Conservation (phyloP, 2,888 invertebrate species). For the Drosophila sordidula region DNA sequence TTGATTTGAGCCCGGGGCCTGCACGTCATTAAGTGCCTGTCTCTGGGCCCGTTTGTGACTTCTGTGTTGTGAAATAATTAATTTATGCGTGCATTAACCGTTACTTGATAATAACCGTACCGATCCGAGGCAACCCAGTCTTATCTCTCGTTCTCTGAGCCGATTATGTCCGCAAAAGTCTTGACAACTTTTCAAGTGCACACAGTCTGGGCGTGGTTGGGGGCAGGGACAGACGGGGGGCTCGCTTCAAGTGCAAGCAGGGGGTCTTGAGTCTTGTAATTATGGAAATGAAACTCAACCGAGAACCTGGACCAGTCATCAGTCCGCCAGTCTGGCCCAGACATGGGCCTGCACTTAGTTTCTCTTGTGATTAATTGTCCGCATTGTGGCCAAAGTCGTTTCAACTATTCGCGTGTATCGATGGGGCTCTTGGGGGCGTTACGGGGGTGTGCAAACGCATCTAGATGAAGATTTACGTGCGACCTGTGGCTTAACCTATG, state of each 20-base stretch:
- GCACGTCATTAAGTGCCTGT: not conserved
- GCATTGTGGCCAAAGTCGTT: slow-evolving; percentile 38
- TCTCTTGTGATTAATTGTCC: slow-evolving; percentile 75
- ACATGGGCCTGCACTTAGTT: slow-evolving; percentile 28
- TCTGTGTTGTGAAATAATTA: slow-evolving; percentile 70
- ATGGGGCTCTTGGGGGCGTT: slow-evolving; percentile 18
- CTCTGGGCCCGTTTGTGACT: slow-evolving; percentile 11
- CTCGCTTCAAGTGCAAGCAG: not conserved
- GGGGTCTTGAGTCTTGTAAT: slow-evolving; percentile 41
- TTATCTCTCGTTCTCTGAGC: slow-evolving; percentile 56
- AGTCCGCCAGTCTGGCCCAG: slow-evolving; percentile 14
- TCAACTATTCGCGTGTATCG: slow-evolving; percentile 34
- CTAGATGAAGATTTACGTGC: slow-evolving; percentile 65
- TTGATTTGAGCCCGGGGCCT: slow-evolving; percentile 37
- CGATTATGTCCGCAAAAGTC: slow-evolving; percentile 64
- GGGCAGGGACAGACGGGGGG: not conserved
- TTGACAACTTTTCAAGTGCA: slow-evolving; percentile 54
- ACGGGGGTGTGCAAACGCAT: slow-evolving; percentile 28
- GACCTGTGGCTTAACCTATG: slow-evolving; percentile 12
- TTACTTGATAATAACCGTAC: slow-evolving; percentile 67
- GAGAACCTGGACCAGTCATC: slow-evolving; percentile 33
- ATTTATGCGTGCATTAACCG: slow-evolving; percentile 79
- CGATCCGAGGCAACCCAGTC: slow-evolving; percentile 18
- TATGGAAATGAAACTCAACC: slow-evolving; percentile 35
- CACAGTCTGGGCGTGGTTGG: slow-evolving; percentile 9